Percentiles rank a stretch among this genome's conserved stretches.
These are phyloP conservation scores for Frankliniella fusca DNA, from an alignment of 2,888 invertebrate species.

Conservation along the genomic window DNA sequence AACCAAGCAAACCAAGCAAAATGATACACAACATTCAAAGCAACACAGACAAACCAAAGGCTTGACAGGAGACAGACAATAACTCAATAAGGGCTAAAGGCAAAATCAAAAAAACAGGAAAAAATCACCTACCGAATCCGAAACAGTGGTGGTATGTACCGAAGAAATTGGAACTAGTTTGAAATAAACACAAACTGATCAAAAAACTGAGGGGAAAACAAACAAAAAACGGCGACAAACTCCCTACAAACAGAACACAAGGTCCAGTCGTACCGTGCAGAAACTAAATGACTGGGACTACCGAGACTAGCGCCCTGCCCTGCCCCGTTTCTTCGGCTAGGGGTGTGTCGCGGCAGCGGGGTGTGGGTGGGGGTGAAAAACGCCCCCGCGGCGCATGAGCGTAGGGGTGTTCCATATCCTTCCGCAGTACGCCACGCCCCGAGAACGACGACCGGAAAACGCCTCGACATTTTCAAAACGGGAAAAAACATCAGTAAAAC, in stretches of 20 bases:
- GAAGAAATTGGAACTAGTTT: constrained; percentile 51
- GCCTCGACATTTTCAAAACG: too few species aligned
- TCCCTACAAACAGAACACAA: constrained; percentile 59
- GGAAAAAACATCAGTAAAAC: too few species aligned
- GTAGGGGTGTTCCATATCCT: constrained; percentile 46
- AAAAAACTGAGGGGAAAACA: constrained; percentile 54
- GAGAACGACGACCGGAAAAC: neutral
- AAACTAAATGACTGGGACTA: constrained; percentile 53
- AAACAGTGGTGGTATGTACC: constrained; percentile 32
- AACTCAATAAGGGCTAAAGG: constrained; percentile 15
- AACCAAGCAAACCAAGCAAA: constrained; percentile 26
- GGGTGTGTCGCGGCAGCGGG: constrained; percentile 38
- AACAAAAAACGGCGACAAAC: constrained; percentile 50
- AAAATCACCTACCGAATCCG: constrained; percentile 37
- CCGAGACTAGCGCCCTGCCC: constrained; percentile 41
- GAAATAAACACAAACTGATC: constrained; percentile 52
- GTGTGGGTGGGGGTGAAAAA: constrained; percentile 34
- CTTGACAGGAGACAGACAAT: neutral
- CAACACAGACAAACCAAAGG: constrained; percentile 8
- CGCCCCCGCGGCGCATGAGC: constrained; percentile 24
- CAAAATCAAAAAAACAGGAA: constrained; percentile 25
- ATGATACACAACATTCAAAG: neutral
- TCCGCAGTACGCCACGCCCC: constrained; percentile 42
- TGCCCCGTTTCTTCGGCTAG: constrained; percentile 1
- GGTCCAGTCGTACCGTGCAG: constrained; percentile 60